Conservation (phyloP, 2,888 invertebrate genomes). For the Beris chalybata region DNA sequence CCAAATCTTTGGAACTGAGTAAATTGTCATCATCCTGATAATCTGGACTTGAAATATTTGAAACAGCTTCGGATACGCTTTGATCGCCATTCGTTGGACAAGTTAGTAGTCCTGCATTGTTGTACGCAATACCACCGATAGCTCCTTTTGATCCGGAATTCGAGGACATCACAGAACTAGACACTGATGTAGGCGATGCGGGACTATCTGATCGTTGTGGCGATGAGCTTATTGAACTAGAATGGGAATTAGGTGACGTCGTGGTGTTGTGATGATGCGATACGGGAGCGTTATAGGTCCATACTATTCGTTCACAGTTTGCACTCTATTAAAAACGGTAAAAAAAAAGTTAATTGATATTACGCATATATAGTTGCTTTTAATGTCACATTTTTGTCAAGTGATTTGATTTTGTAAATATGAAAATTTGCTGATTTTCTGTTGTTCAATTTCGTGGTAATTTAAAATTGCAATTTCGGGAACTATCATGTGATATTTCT, state of each 20-base stretch:
- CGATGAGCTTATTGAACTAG: constrained; percentile 57
- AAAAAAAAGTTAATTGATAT: not conserved
- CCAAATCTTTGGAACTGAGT: constrained; percentile 75
- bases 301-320: constrained; percentile 70
- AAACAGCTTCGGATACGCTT: constrained; percentile 83
- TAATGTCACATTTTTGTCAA: too few relatives aligned
- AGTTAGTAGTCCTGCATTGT: constrained; percentile 52
- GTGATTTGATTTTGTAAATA: too few relatives aligned
- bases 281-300: constrained; percentile 88
- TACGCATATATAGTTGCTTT: not conserved
- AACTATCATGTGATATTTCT: too few relatives aligned
- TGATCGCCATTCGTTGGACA: constrained; percentile 64
- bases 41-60: constrained; percentile 87
- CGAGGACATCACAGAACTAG: constrained; percentile 84
- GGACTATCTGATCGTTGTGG: constrained; percentile 68
- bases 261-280: constrained; percentile 57
- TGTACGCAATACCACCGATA: constrained; percentile 42
- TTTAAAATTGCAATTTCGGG: too few relatives aligned
- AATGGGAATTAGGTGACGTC: constrained; percentile 51
- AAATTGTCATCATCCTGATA: constrained; percentile 85
- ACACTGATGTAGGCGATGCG: constrained; percentile 82
- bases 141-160: constrained; percentile 70
- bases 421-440: too few relatives aligned
- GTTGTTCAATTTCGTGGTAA: too few relatives aligned
- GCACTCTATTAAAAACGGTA: constrained; percentile 46